Evolutionary conservation across 2,888 invertebrate genomes (phyloP).

Genomic region (Masnerella sp.): DNA sequence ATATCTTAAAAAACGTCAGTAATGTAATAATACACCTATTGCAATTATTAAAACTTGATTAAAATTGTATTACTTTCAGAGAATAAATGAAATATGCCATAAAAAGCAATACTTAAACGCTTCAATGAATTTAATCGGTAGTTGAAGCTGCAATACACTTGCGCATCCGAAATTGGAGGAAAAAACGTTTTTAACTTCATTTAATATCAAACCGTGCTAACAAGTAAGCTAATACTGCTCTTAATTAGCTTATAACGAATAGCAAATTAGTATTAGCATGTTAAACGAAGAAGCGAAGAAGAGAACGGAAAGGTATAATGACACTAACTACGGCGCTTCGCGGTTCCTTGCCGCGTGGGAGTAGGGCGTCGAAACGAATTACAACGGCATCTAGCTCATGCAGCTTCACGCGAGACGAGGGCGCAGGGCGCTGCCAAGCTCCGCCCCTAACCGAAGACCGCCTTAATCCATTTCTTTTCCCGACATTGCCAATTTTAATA

Average conservation of each 20-base stretch:
- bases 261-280: slow-evolving; percentile 70
- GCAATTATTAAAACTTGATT: too few relatives aligned
- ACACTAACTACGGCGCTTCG: slow-evolving; percentile 66
- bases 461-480: slow-evolving; percentile 70
- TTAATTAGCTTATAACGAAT: slow-evolving; percentile 71
- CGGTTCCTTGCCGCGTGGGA: slow-evolving; percentile 52
- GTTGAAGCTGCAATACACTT: too few relatives aligned
- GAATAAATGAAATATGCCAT: too few relatives aligned
- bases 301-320: slow-evolving; percentile 67
- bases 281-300: slow-evolving; percentile 58
- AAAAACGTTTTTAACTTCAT: slow-evolving; percentile 39
- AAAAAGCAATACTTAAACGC: too few relatives aligned
- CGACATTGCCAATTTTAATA: slow-evolving; percentile 38
- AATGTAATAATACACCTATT: too few relatives aligned
- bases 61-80: too few relatives aligned
- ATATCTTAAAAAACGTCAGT: too few relatives aligned
- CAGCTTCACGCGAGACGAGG: slow-evolving; percentile 47
- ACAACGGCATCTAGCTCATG: slow-evolving; percentile 54
- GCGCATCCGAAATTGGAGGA: too few relatives aligned
- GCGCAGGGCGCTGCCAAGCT: slow-evolving; percentile 67
- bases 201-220: slow-evolving; percentile 48
- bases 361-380: slow-evolving; percentile 54
- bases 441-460: slow-evolving; percentile 68
- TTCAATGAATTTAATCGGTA: too few relatives aligned
- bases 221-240: slow-evolving; percentile 51